Percentiles rank a stretch among this genome's conserved stretches.
phyloP scores from a whole-genome alignment of 2,797 vertebrate genomes.

The Rhinoraja longicauda region DNA sequence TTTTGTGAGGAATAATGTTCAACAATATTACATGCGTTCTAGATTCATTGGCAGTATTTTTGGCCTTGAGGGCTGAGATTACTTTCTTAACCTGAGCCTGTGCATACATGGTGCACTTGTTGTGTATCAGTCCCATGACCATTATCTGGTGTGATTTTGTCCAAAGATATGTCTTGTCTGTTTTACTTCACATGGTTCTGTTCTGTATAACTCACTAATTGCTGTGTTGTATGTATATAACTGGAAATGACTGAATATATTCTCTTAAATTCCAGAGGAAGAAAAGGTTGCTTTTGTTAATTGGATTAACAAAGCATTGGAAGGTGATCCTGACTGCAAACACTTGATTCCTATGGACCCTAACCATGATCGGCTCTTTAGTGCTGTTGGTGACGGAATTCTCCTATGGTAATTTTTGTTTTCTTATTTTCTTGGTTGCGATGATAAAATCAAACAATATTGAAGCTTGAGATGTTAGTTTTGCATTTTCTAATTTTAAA shows the following conservation, averaged over 20 bases:
- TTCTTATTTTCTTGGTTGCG: background rate
- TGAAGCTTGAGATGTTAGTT: background rate
- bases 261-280: constrained; percentile 68
- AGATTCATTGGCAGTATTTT: background rate
- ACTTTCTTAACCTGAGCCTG: background rate
- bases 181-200: background rate
- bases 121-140: background rate
- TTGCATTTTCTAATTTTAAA: background rate
- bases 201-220: background rate
- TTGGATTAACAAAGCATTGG: constrained; percentile 94
- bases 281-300: constrained; percentile 96
- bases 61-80: background rate
- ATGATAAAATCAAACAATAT: background rate
- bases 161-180: background rate
- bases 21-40: background rate
- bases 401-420: constrained; percentile 74
- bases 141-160: background rate
- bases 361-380: constrained; percentile 74
- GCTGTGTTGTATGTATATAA: background rate
- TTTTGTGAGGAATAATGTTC: background rate
- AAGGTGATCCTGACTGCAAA: constrained; percentile 78
- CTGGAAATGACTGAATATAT: background rate
- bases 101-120: background rate
- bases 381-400: constrained; percentile 84
- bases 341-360: constrained; percentile 89